Conservation (phyloP, 2,888 invertebrate species). For the Eurois occulta region DNA sequence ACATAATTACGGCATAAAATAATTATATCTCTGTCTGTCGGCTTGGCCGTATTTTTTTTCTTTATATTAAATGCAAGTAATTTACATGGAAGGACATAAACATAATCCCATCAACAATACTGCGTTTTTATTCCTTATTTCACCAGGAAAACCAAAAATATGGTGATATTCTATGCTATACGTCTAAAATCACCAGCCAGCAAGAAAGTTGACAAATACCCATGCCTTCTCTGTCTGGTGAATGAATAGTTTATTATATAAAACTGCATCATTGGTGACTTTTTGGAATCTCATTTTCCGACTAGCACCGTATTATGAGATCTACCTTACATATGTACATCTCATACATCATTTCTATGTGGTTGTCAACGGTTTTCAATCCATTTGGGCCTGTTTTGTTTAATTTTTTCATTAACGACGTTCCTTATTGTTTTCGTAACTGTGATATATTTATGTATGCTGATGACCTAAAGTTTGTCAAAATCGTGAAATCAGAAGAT, state of each 20-base stretch:
- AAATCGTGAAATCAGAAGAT: too few species aligned
- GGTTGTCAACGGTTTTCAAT: too few species aligned
- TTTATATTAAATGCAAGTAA: background rate
- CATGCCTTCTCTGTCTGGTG: background rate
- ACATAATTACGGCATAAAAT: slow-evolving; percentile 10
- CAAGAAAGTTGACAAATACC: background rate
- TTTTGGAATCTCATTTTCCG: background rate
- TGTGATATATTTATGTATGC: too few species aligned
- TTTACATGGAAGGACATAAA: background rate
- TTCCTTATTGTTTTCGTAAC: too few species aligned
- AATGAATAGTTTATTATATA: background rate
- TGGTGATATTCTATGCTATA: background rate
- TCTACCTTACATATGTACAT: too few species aligned
- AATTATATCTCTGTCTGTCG: slow-evolving; percentile 2
- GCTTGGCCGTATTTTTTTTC: background rate
- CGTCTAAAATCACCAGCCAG: background rate
- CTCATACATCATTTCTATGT: too few species aligned
- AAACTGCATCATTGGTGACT: background rate
- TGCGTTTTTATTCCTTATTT: too few species aligned
- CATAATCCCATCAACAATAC: background rate
- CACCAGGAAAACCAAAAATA: background rate
- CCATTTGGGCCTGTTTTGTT: too few species aligned
- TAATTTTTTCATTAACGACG: too few species aligned
- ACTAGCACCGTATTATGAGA: background rate
- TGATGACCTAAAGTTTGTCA: too few species aligned